Evolutionary conservation across 2,113 vertebrate genomes (phyloP).

Genomic region (Calonectris borealis): DNA sequence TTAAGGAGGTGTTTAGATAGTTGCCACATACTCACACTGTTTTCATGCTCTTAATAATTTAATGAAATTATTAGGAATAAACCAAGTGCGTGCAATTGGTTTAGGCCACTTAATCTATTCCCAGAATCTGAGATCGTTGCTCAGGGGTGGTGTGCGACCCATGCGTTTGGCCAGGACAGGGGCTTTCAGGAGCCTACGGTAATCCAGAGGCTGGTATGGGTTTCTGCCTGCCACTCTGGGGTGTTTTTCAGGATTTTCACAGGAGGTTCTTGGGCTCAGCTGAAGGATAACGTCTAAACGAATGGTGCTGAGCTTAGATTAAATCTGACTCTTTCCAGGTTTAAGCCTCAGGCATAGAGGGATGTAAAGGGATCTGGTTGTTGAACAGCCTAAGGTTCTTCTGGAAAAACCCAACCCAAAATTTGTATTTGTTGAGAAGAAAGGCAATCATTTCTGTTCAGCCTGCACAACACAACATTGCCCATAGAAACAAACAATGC

Average conservation of each 20-base stretch:
- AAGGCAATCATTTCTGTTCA: not conserved
- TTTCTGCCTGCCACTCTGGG: not conserved
- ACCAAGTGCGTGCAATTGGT: rapidly evolving
- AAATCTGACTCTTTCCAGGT: not conserved
- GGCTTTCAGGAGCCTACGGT: not conserved
- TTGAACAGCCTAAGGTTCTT: not conserved
- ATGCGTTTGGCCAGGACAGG: not conserved
- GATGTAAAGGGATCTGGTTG: not conserved
- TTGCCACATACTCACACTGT: not conserved
- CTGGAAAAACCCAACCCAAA: not conserved
- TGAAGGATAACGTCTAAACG: not conserved
- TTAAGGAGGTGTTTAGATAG: not conserved
- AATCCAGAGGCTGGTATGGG: not conserved
- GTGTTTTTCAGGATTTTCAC: not conserved
- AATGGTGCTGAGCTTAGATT: not conserved
- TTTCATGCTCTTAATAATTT: not conserved
- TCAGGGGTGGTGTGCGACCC: rapidly evolving
- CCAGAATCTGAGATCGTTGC: not conserved
- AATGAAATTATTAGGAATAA: not conserved
- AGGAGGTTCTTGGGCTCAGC: not conserved
- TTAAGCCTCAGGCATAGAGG: not conserved
- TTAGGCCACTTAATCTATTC: too few species aligned
- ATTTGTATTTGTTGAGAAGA: not conserved
- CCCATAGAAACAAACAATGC: slow-evolving; percentile 4
- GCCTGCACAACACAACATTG: not conserved